phyloP scores from a whole-genome alignment of 1,140 invertebrate species.

The Zaprionus davidi region DNA sequence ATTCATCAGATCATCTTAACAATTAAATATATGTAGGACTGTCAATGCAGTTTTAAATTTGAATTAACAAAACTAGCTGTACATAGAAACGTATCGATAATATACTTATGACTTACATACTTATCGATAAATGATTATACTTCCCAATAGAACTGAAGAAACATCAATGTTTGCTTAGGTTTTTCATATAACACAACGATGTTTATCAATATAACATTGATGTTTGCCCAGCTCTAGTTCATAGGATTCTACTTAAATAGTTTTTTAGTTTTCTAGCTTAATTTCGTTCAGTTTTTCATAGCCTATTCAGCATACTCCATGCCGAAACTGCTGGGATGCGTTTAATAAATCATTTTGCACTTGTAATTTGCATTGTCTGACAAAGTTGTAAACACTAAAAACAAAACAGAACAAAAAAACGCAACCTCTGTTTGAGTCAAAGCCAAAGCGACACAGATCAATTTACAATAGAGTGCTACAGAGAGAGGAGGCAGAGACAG shows the following conservation, averaged over 20 bases:
- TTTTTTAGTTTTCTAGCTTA: background rate
- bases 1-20: too few relatives aligned
- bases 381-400: constrained; percentile 30
- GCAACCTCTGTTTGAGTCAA: constrained; percentile 31
- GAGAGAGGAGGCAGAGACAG: background rate
- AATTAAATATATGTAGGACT: background rate
- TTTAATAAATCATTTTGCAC: constrained; percentile 61
- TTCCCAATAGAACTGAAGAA: too few relatives aligned
- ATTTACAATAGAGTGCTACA: constrained; percentile 60
- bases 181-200: too few relatives aligned
- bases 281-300: background rate
- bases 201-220: too few relatives aligned
- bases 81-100: too few relatives aligned
- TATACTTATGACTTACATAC: too few relatives aligned
- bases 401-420: background rate
- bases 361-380: constrained; percentile 69
- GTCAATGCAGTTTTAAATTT: background rate
- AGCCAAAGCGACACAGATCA: constrained; percentile 64
- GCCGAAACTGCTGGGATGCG: background rate
- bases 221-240: too few relatives aligned
- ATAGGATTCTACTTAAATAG: background rate
- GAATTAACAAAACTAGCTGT: background rate
- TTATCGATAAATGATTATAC: too few relatives aligned
- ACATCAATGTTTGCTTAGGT: too few relatives aligned
- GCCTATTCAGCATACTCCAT: background rate